Base-by-base conservation (phyloP, 1,140 invertebrate species). In the Pectinophora gossypiella region DNA sequence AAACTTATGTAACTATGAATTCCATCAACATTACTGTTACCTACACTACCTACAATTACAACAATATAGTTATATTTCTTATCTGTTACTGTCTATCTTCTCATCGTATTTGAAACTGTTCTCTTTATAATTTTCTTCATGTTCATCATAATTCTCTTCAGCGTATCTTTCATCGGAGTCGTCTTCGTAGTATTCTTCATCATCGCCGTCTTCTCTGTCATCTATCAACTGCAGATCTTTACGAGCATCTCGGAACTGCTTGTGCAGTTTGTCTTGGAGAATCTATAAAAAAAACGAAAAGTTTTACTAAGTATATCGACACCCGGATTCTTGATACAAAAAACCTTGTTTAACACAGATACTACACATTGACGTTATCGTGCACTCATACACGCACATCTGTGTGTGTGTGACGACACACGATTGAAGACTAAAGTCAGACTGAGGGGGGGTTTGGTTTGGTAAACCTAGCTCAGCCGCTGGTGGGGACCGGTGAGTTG, bases 241-340 rank as follows among this genome's bases (percentile, higher is more conserved):
- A 13, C 51, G 54, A 4, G 56, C 35, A 3, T 61, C 54, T 0
- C 64, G 61, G n/a, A 60, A 44, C 45, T 72, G 56, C 38, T 75
- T 84, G 0, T 65, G 56, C 1, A 78, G 49, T 53, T 76, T 77
- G 23, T 72, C 73, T 59, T 84, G 66, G 16, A 70, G 54, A 21
- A 84, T 80, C 77, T 79, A 51, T 4, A 77, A 75, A 35, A 36
- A 15, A 44, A 38, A n/a, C 13, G 9, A 38, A 38, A 12, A 27
- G 23, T 5, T 6, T 38, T 38, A 38, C 4, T 10, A 9, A 10
- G 7, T 9, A n/a, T 38, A 38, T 38, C n/a, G n/a, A n/a, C n/a
- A n/a, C n/a, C n/a, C n/a, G n/a, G 12, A 12, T 27, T 27, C 23
- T 27, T 12, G 23, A 27, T n/a, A n/a, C n/a, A n/a, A n/a, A n/a